Conservation (phyloP, 2,797 vertebrate species). For the Onychomys leucogaster region DNA sequence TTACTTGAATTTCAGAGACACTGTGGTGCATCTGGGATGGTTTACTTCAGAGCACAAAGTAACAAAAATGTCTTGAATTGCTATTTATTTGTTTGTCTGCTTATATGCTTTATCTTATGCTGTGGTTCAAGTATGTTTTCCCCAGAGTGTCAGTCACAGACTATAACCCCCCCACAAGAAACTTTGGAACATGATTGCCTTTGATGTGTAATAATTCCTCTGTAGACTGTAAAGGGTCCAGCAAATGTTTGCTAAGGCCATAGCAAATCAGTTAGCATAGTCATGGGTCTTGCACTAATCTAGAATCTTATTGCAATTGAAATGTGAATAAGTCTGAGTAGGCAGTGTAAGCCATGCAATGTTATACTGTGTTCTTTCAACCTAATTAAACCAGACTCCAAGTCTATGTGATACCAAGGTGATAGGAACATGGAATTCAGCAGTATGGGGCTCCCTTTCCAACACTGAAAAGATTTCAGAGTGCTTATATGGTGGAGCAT, state of each 20-base stretch:
- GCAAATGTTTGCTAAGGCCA: not conserved
- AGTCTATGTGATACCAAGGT: not conserved
- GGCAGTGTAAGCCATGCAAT: not conserved
- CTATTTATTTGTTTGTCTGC: not conserved
- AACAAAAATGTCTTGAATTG: not conserved
- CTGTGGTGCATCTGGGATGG: not conserved
- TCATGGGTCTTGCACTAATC: not conserved
- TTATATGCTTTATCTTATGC: not conserved
- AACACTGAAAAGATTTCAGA: not conserved
- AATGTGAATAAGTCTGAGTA: not conserved
- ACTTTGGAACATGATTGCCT: not conserved
- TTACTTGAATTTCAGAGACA: conserved; percentile 44
- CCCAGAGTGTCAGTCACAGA: not conserved
- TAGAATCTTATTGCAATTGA: not conserved
- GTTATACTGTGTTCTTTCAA: not conserved
- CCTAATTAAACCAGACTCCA: not conserved
- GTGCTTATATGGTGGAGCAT: not conserved
- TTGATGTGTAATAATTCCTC: not conserved
- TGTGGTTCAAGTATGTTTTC: not conserved
- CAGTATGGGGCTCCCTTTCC: not conserved
- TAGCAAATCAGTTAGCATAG: not conserved
- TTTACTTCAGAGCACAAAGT: conserved; percentile 18
- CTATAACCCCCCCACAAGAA: not conserved
- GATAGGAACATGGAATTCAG: not conserved
- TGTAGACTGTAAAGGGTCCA: not conserved